These are phyloP conservation scores for Ia io DNA, from an alignment of 2,113 vertebrate species.

Conservation along the genomic window DNA sequence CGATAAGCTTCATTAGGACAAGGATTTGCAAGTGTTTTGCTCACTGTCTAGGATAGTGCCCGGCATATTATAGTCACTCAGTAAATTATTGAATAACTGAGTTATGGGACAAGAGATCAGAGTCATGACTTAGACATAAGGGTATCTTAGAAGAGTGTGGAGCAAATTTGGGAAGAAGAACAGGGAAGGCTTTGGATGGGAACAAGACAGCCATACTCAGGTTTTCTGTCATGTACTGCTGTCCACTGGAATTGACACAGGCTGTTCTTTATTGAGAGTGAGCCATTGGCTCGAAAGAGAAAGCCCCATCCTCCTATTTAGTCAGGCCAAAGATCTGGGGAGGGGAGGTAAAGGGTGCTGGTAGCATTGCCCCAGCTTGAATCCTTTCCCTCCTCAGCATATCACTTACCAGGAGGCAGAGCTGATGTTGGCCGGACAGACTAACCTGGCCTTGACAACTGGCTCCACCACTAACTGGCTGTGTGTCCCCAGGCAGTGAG, in stretches of 20 bases:
- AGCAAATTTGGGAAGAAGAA: not conserved
- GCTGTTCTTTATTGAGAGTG: not conserved
- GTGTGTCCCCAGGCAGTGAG: not conserved
- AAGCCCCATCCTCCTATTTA: not conserved
- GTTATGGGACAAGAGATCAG: not conserved
- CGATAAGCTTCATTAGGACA: not conserved
- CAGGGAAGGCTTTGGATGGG: not conserved
- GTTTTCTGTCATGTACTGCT: not conserved
- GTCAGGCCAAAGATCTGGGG: not conserved
- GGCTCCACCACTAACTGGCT: not conserved
- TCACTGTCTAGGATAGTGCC: constrained; percentile 25
- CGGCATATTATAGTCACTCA: not conserved
- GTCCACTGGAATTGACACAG: not conserved
- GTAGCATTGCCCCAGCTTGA: not conserved
- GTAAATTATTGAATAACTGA: not conserved
- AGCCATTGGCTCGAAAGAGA: not conserved
- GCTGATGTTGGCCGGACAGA: not conserved
- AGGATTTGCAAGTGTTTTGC: constrained; percentile 33
- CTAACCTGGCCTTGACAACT: not conserved
- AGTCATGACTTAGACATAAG: not conserved
- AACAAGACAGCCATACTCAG: not conserved
- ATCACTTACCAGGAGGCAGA: not conserved
- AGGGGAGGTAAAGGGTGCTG: not conserved
- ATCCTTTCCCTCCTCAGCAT: not conserved
- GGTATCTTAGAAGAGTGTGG: not conserved